These are phyloP conservation scores for Norana najaformis DNA, from an alignment of 2,888 invertebrate species.

Conservation along the genomic window DNA sequence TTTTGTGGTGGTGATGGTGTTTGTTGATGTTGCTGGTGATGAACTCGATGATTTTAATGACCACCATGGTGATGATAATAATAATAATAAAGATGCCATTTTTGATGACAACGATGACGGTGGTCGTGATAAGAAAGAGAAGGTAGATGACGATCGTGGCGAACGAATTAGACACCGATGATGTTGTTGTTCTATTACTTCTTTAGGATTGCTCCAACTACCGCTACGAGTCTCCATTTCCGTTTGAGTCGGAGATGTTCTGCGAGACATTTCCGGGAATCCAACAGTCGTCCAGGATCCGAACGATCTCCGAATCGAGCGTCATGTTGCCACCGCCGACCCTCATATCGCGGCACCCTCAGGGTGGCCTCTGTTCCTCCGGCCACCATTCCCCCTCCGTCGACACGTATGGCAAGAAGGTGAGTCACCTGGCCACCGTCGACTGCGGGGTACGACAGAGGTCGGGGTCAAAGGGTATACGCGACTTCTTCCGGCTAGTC, in stretches of 20 bases:
- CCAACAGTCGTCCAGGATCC: background rate
- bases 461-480: background rate
- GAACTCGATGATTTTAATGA: too few species aligned
- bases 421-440: background rate
- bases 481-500: background rate
- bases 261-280: background rate
- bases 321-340: background rate
- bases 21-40: too few species aligned
- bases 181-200: background rate
- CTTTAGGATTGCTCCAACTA: background rate
- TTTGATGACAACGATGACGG: background rate
- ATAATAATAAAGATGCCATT: background rate
- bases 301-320: constrained; percentile 6
- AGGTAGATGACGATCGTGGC: too few species aligned
- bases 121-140: background rate
- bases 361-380: background rate
- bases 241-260: background rate
- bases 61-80: too few species aligned
- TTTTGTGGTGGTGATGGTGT: too few species aligned
- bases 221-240: background rate
- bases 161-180: background rate
- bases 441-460: background rate
- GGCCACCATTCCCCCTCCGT: background rate
- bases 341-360: background rate
- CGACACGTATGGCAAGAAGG: background rate